Conservation (phyloP, 2,888 invertebrate genomes). For the Thalpophila matura region DNA sequence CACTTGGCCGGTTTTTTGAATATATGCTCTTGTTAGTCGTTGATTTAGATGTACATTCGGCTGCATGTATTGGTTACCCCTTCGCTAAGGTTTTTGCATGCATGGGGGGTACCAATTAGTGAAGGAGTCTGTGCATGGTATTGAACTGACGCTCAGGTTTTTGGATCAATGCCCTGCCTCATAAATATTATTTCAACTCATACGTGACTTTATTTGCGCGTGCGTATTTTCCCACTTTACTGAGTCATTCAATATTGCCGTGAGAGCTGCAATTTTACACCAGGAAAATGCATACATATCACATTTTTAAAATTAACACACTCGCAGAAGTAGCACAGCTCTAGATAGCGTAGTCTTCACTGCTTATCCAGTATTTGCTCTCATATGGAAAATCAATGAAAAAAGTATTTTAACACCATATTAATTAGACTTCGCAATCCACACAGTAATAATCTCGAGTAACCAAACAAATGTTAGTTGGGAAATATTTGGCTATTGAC, state of each 20-base stretch:
- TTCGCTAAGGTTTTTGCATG: no score
- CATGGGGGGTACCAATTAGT: no score
- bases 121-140: no score
- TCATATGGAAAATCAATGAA: not conserved
- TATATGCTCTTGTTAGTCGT: no score
- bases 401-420: slow-evolving; percentile 11
- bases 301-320: no score
- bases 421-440: slow-evolving; percentile 15
- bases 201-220: not conserved
- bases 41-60: no score
- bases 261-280: not conserved
- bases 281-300: not conserved
- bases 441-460: slow-evolving; percentile 39
- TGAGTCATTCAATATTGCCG: not conserved
- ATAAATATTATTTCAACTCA: not conserved
- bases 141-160: not conserved
- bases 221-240: not conserved
- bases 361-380: not conserved
- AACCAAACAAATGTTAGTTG: slow-evolving; percentile 33
- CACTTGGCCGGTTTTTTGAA: no score
- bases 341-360: not conserved
- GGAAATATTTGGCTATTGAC: slow-evolving; percentile 28
- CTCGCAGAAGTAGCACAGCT: no score
- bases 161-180: not conserved
- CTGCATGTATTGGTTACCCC: no score